phyloP scores from a whole-genome alignment of 2,797 vertebrate genomes.

The Squalus acanthias region DNA sequence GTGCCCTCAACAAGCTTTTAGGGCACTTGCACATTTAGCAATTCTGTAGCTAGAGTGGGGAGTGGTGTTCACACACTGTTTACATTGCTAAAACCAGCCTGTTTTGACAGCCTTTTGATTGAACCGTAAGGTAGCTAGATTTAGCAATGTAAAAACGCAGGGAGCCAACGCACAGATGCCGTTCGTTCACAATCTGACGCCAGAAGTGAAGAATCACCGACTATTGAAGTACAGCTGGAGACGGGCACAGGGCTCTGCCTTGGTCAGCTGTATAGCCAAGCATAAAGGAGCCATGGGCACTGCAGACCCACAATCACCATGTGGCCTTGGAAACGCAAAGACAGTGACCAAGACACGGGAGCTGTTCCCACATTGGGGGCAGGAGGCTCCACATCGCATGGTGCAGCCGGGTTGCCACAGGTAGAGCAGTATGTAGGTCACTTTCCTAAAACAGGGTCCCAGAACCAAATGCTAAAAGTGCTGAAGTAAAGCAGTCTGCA shows the following conservation, averaged over 20 bases:
- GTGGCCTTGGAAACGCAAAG: background rate
- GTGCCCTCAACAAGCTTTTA: background rate
- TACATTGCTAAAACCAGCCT: background rate
- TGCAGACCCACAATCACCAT: background rate
- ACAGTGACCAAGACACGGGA: background rate
- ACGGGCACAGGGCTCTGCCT: background rate
- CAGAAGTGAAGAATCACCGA: background rate
- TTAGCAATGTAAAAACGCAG: background rate
- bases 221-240: background rate
- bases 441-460: too few relatives aligned
- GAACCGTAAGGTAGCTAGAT: background rate
- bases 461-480: too few relatives aligned
- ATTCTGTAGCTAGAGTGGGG: background rate
- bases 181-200: background rate
- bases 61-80: background rate
- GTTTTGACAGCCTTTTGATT: background rate
- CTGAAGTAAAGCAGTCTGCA: too few relatives aligned
- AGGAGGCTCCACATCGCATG: background rate
- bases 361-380: background rate
- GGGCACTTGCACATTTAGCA: background rate
- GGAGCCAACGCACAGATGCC: background rate
- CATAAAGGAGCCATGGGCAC: background rate
- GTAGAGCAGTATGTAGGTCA: too few relatives aligned
- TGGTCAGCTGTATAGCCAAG: background rate
- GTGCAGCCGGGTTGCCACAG: background rate